phyloP scores from a whole-genome alignment of 2,113 vertebrate genomes.

The Argyrosomus japonicus region DNA sequence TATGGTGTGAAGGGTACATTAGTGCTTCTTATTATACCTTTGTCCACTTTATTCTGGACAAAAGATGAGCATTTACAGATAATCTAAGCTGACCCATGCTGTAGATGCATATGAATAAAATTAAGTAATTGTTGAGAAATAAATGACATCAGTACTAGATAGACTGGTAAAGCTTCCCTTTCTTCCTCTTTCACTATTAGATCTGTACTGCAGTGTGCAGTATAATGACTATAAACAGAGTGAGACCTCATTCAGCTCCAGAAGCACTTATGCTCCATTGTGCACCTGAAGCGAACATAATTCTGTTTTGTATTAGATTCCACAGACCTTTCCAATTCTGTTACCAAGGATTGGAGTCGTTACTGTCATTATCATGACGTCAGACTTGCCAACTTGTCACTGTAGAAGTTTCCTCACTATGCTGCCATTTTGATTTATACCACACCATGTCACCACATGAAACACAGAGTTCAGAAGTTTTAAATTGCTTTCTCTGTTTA shows the following conservation, averaged over 20 bases:
- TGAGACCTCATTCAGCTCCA: slow-evolving; percentile 31
- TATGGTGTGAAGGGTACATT: slow-evolving; percentile 23
- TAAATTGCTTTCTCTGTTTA: neutral
- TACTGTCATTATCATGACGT: slow-evolving; percentile 35
- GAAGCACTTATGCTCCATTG: neutral
- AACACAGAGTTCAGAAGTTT: slow-evolving; percentile 26
- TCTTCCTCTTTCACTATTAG: neutral
- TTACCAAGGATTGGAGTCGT: neutral
- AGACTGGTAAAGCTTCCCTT: neutral
- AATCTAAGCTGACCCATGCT: neutral
- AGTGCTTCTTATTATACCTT: slow-evolving; percentile 32
- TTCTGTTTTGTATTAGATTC: slow-evolving; percentile 47
- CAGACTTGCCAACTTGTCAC: slow-evolving; percentile 21
- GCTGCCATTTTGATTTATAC: slow-evolving; percentile 39
- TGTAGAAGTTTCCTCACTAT: slow-evolving; percentile 11
- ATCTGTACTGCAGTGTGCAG: neutral
- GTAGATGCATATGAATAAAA: neutral
- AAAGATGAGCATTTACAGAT: slow-evolving; percentile 6
- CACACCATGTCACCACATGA: slow-evolving; percentile 5
- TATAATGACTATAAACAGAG: slow-evolving; percentile 25
- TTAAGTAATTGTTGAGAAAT: neutral
- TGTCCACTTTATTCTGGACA: slow-evolving; percentile 3
- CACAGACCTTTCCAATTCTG: slow-evolving; percentile 24
- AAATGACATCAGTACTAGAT: neutral
- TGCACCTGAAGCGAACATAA: slow-evolving; percentile 35